Conservation (phyloP, 2,888 invertebrate genomes). For the Caenorhabditis sp. region DNA sequence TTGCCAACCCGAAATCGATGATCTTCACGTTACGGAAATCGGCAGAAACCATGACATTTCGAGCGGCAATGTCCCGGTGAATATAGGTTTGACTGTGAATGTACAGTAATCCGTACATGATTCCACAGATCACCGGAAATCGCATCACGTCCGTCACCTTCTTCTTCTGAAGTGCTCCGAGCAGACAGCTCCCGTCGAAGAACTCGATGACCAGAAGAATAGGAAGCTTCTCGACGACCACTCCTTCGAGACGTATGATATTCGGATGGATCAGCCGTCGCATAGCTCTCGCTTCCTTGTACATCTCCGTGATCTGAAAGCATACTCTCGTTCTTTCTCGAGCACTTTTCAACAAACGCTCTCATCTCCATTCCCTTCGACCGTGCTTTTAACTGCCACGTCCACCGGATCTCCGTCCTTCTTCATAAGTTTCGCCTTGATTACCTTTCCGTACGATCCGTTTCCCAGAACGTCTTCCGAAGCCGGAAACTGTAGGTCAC, state of each 20-base stretch:
- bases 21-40: slow-evolving; percentile 36
- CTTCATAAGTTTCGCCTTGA: slow-evolving; percentile 17
- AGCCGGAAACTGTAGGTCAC: slow-evolving; percentile 2
- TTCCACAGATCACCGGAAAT: slow-evolving; percentile 24
- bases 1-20: slow-evolving; percentile 45
- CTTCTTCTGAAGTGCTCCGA: slow-evolving; percentile 5
- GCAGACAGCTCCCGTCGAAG: slow-evolving; percentile 28
- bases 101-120: slow-evolving; percentile 28
- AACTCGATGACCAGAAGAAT: slow-evolving; percentile 38
- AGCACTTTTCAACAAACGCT: not conserved
- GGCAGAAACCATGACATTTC: slow-evolving; percentile 37
- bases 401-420: not conserved
- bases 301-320: slow-evolving; percentile 22
- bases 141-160: slow-evolving; percentile 7
- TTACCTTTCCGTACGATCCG: slow-evolving; percentile 41
- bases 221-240: slow-evolving; percentile 37
- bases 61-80: slow-evolving; percentile 51
- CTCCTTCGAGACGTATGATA: slow-evolving; percentile 35
- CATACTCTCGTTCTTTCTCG: too few species aligned
- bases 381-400: slow-evolving; percentile 28
- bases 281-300: slow-evolving; percentile 34
- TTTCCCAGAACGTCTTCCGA: slow-evolving; percentile 17
- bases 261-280: slow-evolving; percentile 23
- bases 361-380: slow-evolving; percentile 6
- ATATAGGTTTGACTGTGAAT: slow-evolving; percentile 31